A percentile compares a stretch with the other conserved stretches of the same genome.
Conservation (phyloP, 2,797 vertebrate species). For the Rhyacichthys aspro region DNA sequence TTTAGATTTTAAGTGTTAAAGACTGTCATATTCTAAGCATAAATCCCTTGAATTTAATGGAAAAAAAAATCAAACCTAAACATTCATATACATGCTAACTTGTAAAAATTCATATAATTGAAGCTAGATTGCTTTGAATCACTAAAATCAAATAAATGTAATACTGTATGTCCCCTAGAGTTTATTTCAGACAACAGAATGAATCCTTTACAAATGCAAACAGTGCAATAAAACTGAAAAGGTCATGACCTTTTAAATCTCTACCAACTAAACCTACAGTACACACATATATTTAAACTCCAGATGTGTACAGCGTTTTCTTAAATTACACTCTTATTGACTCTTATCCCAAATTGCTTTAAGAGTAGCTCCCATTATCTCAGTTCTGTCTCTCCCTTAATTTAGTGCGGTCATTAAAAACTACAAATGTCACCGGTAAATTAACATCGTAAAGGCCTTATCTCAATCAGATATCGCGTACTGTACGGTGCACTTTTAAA, state of each 20-base stretch:
- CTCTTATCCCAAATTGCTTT: conserved; percentile 17
- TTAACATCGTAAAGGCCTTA: conserved; percentile 22
- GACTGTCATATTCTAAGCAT: conserved; percentile 19
- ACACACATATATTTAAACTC: conserved; percentile 13
- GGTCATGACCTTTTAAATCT: conserved; percentile 52
- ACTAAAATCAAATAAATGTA: too few relatives aligned
- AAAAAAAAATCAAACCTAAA: too few relatives aligned
- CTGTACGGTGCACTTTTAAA: conserved; percentile 36
- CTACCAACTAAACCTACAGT: neutral
- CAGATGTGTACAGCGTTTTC: conserved; percentile 19
- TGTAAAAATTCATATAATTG: too few relatives aligned
- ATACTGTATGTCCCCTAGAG: too few relatives aligned
- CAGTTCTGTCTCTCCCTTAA: conserved; percentile 14
- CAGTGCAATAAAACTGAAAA: conserved; percentile 52
- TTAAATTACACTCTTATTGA: conserved; percentile 21
- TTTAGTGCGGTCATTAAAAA: conserved; percentile 30
- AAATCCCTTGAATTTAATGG: too few relatives aligned
- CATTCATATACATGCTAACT: too few relatives aligned
- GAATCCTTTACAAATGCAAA: conserved; percentile 57
- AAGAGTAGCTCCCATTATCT: conserved; percentile 20
- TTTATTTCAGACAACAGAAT: conserved; percentile 51
- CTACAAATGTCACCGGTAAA: conserved; percentile 14
- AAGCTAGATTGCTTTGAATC: too few relatives aligned
- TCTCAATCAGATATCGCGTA: conserved; percentile 29
- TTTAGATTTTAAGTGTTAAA: too few relatives aligned